Evolutionary conservation across 2,888 invertebrate species (phyloP).

Genomic region (Folsomia candida): DNA sequence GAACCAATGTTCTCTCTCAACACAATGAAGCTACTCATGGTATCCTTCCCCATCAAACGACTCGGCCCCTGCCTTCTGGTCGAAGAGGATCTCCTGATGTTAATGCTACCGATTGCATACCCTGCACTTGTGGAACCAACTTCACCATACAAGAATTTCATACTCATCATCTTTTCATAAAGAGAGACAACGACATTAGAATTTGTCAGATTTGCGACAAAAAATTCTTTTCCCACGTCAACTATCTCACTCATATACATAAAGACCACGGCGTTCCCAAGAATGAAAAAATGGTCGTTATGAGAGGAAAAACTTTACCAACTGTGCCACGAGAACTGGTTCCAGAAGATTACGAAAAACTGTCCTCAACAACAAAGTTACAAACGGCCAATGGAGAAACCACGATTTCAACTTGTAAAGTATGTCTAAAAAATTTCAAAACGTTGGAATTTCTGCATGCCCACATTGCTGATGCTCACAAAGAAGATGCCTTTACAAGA

Average conservation of each 20-base stretch:
- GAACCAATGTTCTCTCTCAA: neutral
- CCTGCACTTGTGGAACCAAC: neutral
- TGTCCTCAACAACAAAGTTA: neutral
- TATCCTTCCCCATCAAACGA: neutral
- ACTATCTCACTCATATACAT: neutral
- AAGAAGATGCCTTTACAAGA: neutral
- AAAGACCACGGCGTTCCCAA: neutral
- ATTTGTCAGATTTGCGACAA: neutral
- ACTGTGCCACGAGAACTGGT: neutral
- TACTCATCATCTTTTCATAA: neutral
- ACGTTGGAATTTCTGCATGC: neutral
- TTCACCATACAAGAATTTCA: neutral
- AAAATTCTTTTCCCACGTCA: neutral
- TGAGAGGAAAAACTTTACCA: neutral
- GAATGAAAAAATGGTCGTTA: neutral
- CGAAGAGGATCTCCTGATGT: neutral
- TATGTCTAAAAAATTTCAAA: neutral
- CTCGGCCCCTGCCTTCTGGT: neutral
- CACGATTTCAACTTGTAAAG: neutral
- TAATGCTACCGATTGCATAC: neutral
- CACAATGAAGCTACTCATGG: constrained; percentile 2
- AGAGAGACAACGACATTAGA: neutral
- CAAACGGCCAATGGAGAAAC: neutral
- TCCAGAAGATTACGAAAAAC: neutral
- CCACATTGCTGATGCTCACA: neutral